A percentile compares a stretch with the other conserved stretches of the same genome.
Conservation (phyloP, 1,140 invertebrate genomes). For the Leptinotarsa texana region DNA sequence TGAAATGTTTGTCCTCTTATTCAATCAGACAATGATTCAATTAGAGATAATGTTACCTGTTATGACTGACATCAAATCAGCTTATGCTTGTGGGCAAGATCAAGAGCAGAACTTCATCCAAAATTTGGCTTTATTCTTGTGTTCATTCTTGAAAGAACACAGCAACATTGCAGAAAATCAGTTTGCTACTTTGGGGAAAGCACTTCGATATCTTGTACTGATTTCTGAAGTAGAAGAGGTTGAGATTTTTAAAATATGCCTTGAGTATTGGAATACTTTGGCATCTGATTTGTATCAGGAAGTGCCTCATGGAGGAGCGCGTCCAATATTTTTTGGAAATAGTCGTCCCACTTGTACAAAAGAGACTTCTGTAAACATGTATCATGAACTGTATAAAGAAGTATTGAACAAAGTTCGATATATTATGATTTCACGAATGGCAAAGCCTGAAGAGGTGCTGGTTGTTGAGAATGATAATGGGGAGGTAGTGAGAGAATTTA, state of each 20-base stretch:
- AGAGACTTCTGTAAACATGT: slow-evolving; percentile 9
- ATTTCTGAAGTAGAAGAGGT: slow-evolving; percentile 99
- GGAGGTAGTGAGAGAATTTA: slow-evolving; percentile 98
- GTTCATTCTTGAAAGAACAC: slow-evolving; percentile 96
- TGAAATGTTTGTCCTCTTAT: slow-evolving; percentile 86
- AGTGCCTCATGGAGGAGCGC: slow-evolving; percentile 56
- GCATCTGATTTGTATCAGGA: slow-evolving; percentile 89
- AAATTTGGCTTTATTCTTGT: slow-evolving; percentile 96
- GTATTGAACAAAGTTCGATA: slow-evolving; percentile 91
- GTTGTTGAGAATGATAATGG: slow-evolving; percentile 99
- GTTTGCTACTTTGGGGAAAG: slow-evolving; percentile 75
- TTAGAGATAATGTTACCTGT: slow-evolving; percentile 89
- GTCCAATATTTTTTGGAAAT: slow-evolving; percentile 56
- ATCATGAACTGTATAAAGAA: slow-evolving; percentile 52
- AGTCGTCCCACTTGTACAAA: slow-evolving; percentile 44
- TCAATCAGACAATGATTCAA: slow-evolving; percentile 89
- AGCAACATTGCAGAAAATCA: slow-evolving; percentile 83
- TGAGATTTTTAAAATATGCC: slow-evolving; percentile 99
- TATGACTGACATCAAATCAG: slow-evolving; percentile 89
- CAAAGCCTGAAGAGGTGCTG: slow-evolving; percentile 99
- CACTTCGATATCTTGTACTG: slow-evolving; percentile 90
- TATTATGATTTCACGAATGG: slow-evolving; percentile 99
- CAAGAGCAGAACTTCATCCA: slow-evolving; percentile 99
- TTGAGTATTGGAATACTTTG: slow-evolving; percentile 98
- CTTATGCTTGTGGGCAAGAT: slow-evolving; percentile 90